Conservation (phyloP, 2,888 invertebrate genomes). For the Graphium colonna region DNA sequence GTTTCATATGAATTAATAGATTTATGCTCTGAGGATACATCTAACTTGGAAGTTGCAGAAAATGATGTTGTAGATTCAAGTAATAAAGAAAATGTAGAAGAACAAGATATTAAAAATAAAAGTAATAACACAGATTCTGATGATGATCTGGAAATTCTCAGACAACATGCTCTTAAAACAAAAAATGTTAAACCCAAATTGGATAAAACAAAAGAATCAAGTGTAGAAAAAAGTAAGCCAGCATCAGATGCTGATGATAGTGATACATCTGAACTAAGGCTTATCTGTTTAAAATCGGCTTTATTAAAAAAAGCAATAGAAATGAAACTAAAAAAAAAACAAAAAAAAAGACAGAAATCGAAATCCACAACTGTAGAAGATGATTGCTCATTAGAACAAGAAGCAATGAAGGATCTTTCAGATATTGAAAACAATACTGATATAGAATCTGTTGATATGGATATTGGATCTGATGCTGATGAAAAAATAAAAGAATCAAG, state of each 20-base stretch:
- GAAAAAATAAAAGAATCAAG: conserved; percentile 52
- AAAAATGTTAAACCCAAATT: conserved; percentile 49
- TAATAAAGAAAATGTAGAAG: conserved; percentile 28
- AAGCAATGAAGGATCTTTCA: conserved; percentile 27
- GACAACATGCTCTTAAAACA: conserved; percentile 69
- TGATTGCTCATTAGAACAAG: conserved; percentile 42
- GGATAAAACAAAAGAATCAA: conserved; percentile 26
- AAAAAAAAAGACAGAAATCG: conserved; percentile 52
- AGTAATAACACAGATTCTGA: conserved; percentile 55
- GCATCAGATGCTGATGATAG: conserved; percentile 77
- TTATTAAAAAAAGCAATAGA: conserved; percentile 83
- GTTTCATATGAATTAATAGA: conserved; percentile 39
- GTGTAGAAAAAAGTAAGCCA: conserved; percentile 33
- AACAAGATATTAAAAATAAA: conserved; percentile 20
- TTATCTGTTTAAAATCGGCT: conserved; percentile 85
- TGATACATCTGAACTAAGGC: conserved; percentile 81
- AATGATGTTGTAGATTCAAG: conserved; percentile 39
- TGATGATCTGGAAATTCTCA: conserved; percentile 66
- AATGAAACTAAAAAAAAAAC: conserved; percentile 71
- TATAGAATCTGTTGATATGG: conserved; percentile 76
- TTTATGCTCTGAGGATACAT: conserved; percentile 42
- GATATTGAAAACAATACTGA: conserved; percentile 66
- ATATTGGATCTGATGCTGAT: conserved; percentile 69
- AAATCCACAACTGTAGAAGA: conserved; percentile 54
- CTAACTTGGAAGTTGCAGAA: conserved; percentile 12